Conservation (phyloP, 2,888 invertebrate species). For the Pilophorus perplexus region DNA sequence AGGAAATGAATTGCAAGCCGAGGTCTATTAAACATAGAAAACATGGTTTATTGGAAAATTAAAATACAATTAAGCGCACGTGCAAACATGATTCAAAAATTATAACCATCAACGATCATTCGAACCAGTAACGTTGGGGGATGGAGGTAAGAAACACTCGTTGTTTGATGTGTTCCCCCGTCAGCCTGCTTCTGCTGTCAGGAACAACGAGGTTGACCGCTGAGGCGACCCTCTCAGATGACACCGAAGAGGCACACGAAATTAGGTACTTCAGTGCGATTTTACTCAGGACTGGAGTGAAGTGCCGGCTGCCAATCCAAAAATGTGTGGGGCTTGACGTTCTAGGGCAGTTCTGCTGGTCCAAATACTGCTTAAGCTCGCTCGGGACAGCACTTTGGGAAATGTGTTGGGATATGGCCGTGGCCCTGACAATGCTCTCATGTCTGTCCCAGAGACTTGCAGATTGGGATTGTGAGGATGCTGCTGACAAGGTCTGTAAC, state of each 20-base stretch:
- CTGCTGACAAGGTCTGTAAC: neutral
- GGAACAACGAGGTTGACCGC: conserved; percentile 22
- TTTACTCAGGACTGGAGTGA: conserved; percentile 13
- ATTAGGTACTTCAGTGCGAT: conserved; percentile 15
- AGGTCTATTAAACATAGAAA: too few species aligned
- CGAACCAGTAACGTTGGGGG: conserved; percentile 17
- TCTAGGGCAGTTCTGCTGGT: conserved; percentile 7
- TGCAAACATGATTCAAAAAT: too few species aligned
- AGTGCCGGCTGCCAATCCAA: conserved; percentile 20
- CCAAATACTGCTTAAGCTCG: conserved; percentile 25
- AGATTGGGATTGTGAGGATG: neutral
- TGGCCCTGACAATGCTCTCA: conserved; percentile 13
- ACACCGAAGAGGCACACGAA: conserved; percentile 20
- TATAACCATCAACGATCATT: too few species aligned
- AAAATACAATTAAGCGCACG: too few species aligned
- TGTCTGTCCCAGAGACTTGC: conserved; percentile 17
- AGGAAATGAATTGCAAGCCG: too few species aligned
- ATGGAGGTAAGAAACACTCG: conserved; percentile 18
- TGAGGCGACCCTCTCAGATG: conserved; percentile 28
- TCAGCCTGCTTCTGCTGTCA: conserved; percentile 7
- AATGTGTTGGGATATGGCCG: conserved; percentile 2
- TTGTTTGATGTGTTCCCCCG: conserved; percentile 22
- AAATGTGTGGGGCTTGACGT: conserved; percentile 12
- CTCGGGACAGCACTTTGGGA: conserved; percentile 7
- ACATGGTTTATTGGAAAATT: too few species aligned